Evolutionary conservation across 2,113 vertebrate genomes (phyloP).

Genomic region (Pan paniscus): DNA sequence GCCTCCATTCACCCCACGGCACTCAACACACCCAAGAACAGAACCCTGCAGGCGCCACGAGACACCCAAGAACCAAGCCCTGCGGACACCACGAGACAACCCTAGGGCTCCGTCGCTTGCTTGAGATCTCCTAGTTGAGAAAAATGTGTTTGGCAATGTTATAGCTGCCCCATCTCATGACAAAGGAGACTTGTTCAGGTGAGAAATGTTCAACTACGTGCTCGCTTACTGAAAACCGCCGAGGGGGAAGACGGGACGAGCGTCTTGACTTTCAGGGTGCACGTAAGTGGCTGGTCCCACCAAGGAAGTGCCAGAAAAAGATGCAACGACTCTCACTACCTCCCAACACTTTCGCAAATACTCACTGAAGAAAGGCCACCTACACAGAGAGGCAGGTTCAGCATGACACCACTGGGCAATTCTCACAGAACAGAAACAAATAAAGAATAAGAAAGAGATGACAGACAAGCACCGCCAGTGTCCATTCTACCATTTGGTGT

Average conservation of each 20-base stretch:
- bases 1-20: too few species aligned
- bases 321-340: constrained; percentile 38
- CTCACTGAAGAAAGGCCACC: not conserved
- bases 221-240: not conserved
- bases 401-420: not conserved
- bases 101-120: too few species aligned
- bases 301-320: not conserved
- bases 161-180: not conserved
- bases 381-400: constrained; percentile 51
- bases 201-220: not conserved
- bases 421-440: constrained; percentile 30
- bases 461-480: constrained; percentile 58
- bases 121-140: not conserved
- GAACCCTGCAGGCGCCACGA: not conserved
- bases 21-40: not conserved
- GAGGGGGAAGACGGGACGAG: not conserved
- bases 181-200: not conserved
- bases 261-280: too few species aligned
- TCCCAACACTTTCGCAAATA: not conserved
- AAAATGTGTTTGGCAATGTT: not conserved
- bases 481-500: not conserved
- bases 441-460: constrained; percentile 54
- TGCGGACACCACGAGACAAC: not conserved
- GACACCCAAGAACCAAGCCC: too few species aligned
- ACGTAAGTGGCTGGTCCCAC: not conserved